phyloP scores from a whole-genome alignment of 2,113 vertebrate species.

The Pelmatolapia mariae region DNA sequence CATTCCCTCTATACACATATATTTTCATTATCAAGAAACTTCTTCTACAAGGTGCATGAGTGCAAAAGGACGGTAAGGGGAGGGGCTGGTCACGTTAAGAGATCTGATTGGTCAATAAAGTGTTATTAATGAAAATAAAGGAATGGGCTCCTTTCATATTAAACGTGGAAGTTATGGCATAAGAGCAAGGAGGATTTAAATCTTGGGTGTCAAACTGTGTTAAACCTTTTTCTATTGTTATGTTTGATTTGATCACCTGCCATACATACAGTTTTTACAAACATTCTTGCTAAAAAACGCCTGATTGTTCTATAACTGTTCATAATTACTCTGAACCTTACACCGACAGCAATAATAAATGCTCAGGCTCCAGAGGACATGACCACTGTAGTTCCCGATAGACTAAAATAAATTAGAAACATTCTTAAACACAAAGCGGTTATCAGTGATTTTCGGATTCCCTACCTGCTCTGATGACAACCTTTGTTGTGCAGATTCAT shows the following conservation, averaged over 20 bases:
- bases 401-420: not conserved
- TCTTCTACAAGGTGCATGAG: not conserved
- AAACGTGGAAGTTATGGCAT: not conserved
- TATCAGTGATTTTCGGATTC: not conserved
- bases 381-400: accelerated
- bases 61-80: accelerated
- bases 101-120: not conserved
- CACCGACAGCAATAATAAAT: not conserved
- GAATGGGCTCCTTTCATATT: not conserved
- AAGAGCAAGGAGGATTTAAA: accelerated
- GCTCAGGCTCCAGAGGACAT: not conserved
- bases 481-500: slow-evolving; percentile 75
- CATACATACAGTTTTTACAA: accelerated
- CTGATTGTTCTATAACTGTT: not conserved
- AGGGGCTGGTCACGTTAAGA: not conserved
- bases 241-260: not conserved
- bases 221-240: not conserved
- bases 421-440: not conserved
- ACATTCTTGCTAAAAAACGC: not conserved
- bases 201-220: not conserved
- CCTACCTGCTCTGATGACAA: slow-evolving; percentile 73
- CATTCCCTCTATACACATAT: not conserved
- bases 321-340: accelerated
- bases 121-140: not conserved
- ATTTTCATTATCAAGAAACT: not conserved